Evolutionary conservation across 2,888 invertebrate genomes (phyloP).

Genomic region (Odontocolon sp.): DNA sequence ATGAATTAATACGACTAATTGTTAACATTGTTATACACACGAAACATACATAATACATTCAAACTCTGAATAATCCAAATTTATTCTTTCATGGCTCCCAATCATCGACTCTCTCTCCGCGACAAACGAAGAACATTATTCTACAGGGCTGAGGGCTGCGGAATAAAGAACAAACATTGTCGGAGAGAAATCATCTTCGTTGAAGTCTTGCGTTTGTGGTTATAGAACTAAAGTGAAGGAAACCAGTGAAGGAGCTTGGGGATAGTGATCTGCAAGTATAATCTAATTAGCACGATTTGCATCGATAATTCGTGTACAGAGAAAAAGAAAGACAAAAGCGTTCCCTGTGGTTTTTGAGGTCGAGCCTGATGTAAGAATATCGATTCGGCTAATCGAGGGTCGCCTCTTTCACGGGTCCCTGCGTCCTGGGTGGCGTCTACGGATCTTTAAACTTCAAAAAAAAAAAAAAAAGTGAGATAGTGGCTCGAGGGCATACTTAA

Average conservation of each 20-base stretch:
- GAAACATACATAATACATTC: too few species aligned
- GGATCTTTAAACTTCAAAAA: constrained; percentile 26
- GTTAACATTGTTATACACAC: too few species aligned
- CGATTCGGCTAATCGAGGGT: constrained; percentile 64
- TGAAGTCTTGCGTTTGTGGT: constrained; percentile 3
- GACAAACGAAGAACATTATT: constrained; percentile 3
- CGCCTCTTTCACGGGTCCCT: constrained; percentile 3
- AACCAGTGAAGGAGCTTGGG: background rate
- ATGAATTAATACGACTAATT: too few species aligned
- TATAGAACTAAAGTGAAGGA: background rate
- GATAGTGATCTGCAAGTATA: constrained; percentile 65
- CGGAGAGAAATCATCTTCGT: too few species aligned
- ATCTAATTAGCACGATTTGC: constrained; percentile 66
- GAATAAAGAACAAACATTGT: constrained; percentile 45
- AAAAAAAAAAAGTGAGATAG: constrained; percentile 45
- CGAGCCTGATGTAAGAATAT: constrained; percentile 56
- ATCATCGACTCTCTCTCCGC: constrained; percentile 5
- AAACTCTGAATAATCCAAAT: constrained; percentile 26
- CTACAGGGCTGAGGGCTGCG: background rate
- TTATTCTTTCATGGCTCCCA: constrained; percentile 31
- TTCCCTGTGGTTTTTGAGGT: constrained; percentile 34
- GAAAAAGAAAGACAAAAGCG: constrained; percentile 20
- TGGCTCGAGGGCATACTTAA: constrained; percentile 52
- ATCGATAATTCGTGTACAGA: constrained; percentile 61
- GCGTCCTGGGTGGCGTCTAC: too few species aligned